A percentile compares a stretch with the other conserved stretches of the same genome.
Conservation (phyloP, 1,140 invertebrate genomes). For the Hylyphantes graminicola region DNA sequence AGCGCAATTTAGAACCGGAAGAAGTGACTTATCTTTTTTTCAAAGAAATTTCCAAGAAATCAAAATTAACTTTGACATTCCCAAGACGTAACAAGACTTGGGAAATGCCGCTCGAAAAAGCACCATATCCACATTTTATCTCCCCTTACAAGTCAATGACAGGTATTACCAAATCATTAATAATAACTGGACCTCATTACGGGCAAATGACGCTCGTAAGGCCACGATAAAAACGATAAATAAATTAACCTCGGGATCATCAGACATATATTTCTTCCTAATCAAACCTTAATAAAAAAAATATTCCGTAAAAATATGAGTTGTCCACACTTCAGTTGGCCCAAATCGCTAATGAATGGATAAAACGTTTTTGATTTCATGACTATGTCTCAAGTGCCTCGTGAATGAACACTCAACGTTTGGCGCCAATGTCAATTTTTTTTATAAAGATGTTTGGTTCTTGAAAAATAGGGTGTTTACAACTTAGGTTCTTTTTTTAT, state of each 20-base stretch:
- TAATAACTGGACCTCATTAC: constrained; percentile 18
- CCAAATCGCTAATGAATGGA: constrained; percentile 22
- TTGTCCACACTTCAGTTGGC: constrained; percentile 4
- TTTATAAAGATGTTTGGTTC: background rate
- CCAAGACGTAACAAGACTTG: background rate
- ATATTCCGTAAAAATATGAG: background rate
- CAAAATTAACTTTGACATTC: background rate
- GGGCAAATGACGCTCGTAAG: background rate
- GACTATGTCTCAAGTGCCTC: background rate
- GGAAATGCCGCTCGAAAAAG: background rate
- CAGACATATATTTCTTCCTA: too few species aligned
- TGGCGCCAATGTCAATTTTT: constrained; percentile 21
- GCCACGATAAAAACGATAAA: background rate
- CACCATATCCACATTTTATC: background rate
- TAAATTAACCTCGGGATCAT: background rate
- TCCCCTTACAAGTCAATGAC: constrained; percentile 2
- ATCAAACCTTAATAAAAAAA: too few species aligned
- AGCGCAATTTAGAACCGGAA: background rate
- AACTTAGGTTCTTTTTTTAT: too few species aligned
- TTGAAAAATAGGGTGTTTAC: too few species aligned
- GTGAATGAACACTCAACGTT: background rate
- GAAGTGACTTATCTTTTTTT: background rate
- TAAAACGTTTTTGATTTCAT: background rate
- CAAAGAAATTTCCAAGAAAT: background rate
- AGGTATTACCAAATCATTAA: constrained; percentile 17